Percentiles rank a stretch among this genome's conserved stretches.
Evolutionary conservation across 2,113 vertebrate species (phyloP).

Genomic region (Xenotilapia flavipinnis): DNA sequence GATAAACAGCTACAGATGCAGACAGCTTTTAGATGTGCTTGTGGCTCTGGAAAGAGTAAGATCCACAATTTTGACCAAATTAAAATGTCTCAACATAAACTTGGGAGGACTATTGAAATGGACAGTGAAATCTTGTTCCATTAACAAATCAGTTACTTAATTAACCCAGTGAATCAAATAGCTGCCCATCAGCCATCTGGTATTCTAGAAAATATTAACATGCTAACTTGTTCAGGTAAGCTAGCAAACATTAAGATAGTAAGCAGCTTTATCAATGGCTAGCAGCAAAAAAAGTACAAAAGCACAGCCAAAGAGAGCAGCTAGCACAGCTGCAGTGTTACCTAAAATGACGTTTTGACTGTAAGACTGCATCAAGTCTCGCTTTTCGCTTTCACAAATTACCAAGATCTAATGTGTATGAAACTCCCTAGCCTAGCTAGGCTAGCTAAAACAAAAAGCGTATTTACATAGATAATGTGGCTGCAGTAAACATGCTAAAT

Average conservation of each 20-base stretch:
- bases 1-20: fast-evolving
- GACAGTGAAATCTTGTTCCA: neutral
- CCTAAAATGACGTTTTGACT: neutral
- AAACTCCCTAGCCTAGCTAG: fast-evolving
- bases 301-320: fast-evolving
- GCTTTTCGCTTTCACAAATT: neutral
- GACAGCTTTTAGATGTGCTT: neutral
- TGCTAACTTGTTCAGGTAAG: neutral
- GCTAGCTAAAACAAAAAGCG: neutral
- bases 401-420: neutral
- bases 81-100: neutral
- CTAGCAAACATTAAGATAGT: neutral
- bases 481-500: neutral
- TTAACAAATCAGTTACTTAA: neutral
- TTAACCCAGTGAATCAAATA: neutral
- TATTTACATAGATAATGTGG: neutral
- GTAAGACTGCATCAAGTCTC: neutral
- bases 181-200: neutral
- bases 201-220: fast-evolving
- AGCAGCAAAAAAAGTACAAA: neutral
- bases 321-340: neutral
- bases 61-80: neutral
- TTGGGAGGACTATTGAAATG: neutral
- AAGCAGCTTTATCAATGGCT: neutral
- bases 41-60: neutral